A percentile compares a stretch with the other conserved stretches of the same genome.
Conservation (phyloP, 2,888 invertebrate species). For the Troilus luridus region DNA sequence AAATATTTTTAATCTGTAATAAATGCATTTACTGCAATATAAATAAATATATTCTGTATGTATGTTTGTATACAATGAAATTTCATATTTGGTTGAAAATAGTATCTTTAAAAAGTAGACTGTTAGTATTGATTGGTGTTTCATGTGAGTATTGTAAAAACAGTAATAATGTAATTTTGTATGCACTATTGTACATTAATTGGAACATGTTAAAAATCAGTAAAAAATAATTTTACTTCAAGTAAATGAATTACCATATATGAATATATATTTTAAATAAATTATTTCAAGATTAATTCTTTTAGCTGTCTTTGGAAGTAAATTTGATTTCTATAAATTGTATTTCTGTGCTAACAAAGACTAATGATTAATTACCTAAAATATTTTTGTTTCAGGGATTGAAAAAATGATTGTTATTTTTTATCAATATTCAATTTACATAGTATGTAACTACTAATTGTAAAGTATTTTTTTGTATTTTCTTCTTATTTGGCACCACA, state of each 20-base stretch:
- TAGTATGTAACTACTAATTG: neutral
- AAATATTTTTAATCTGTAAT: neutral
- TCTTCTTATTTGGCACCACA: too few species aligned
- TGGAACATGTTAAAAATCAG: neutral
- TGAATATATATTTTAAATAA: neutral
- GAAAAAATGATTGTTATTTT: neutral
- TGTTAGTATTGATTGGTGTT: neutral
- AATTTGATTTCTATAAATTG: neutral
- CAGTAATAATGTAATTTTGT: neutral
- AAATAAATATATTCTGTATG: neutral
- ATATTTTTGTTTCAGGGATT: neutral
- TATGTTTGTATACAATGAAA: neutral
- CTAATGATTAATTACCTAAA: neutral
- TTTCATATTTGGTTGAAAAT: neutral
- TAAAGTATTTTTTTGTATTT: neutral
- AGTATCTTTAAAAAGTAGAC: neutral
- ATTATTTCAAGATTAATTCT: neutral
- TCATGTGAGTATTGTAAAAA: neutral
- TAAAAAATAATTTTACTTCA: neutral
- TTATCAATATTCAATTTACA: neutral
- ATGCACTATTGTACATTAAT: neutral
- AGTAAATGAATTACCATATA: neutral
- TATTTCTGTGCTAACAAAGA: neutral
- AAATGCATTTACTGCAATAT: neutral
- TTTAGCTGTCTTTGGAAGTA: neutral